Evolutionary conservation across 53 echinoderm and acorn worm species (phyloP), one percentile per base, ranked within the genome.

Genomic region (Paelopatides confundens): DNA sequence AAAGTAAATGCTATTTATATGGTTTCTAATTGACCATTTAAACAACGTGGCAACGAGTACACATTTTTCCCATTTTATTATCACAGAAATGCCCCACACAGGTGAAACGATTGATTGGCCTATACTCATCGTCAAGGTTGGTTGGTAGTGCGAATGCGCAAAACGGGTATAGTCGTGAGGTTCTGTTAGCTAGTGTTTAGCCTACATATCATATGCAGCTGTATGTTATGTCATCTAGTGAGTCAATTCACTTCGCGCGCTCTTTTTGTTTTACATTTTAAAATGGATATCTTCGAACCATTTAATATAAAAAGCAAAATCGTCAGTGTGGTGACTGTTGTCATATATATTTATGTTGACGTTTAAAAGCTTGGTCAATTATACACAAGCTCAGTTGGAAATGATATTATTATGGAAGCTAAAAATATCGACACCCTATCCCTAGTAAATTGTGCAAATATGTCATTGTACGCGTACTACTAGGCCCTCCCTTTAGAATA

Each of bases 1-100:
- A 79, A 79, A 79, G 52, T 53, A 51, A 79, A 79, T 79, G 79
- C 52, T 27, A 79, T 79, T 79, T 79, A 51, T 79, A 79, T 79
- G 49, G 32, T 67, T 35, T 67, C 18, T 15, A 14, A 34, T 29
- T 18, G 68, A n/a, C 68, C 9, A 10, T 67, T 67, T 35, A 67
- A 15, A 18, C 15, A 34, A 29, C 24, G 6, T 21, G 21, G 24
- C 58, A 58, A 58, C 21, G 58, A 21, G 24, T 23, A 23, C 18
- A 23, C 15, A 58, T 58, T 23, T 14, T 58, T 31, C 14, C 68
- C 68, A 30, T 67, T 67, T 67, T 27, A 67, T 67, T 9, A 31
- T 29, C 68, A 67, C 68, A 35, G n/a, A 29, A 67, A 31, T 29
- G 32, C 7, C 17, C 15, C 12, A 18, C 30, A 31, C 68, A 67